phyloP scores from a whole-genome alignment of 1,140 invertebrate genomes.

The Campoletis sonorensis region DNA sequence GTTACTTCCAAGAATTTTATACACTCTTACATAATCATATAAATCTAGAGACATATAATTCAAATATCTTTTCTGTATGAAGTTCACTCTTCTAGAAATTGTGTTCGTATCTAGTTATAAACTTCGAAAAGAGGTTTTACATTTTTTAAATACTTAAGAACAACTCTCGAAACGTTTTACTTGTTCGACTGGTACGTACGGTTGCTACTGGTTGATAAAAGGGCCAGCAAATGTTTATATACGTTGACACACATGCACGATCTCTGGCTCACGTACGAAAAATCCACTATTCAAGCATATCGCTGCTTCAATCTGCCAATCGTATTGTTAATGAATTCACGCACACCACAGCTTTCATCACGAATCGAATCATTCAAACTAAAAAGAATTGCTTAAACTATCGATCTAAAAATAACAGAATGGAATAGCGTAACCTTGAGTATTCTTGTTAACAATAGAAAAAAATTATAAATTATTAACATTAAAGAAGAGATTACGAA shows the following conservation, averaged over 20 bases:
- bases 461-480: background rate
- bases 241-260: background rate
- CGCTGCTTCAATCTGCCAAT: conserved; percentile 17
- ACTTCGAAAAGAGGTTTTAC: no score
- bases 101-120: no score
- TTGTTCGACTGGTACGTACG: no score
- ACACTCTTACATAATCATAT: no score
- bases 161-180: no score
- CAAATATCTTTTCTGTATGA: no score
- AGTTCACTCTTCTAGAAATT: no score
- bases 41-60: no score
- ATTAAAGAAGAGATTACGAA: background rate
- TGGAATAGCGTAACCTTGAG: conserved; percentile 3
- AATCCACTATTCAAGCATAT: background rate
- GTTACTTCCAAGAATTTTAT: no score
- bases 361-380: conserved; percentile 52
- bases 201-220: background rate
- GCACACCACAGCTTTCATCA: conserved; percentile 51
- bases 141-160: no score
- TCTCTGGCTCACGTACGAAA: conserved; percentile 7
- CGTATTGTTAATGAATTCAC: background rate
- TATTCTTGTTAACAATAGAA: conserved; percentile 11
- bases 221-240: background rate
- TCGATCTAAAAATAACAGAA: conserved; percentile 35
- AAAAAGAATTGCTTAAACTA: conserved; percentile 42